Percentiles rank a stretch among this genome's conserved stretches.
These are phyloP conservation scores for Podiceps cristatus DNA, from an alignment of 2,113 vertebrate genomes.

Conservation along the genomic window DNA sequence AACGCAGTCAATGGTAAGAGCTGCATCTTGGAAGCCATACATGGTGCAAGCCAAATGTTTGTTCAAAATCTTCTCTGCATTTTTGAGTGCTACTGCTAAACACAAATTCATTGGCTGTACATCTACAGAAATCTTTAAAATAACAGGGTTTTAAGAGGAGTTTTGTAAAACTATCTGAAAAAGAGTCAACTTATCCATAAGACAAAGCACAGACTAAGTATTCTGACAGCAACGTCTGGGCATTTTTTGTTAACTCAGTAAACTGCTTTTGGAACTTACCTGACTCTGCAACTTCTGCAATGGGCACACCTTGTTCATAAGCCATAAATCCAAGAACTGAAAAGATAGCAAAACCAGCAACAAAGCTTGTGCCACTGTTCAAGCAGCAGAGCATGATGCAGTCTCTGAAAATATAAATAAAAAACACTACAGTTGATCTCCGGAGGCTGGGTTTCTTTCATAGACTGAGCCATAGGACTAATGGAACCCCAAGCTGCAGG, in stretches of 20 bases:
- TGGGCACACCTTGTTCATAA: constrained; percentile 94
- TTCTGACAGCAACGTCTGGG: background rate
- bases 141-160: background rate
- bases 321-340: constrained; percentile 99
- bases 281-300: constrained; percentile 96
- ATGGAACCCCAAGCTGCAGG: background rate
- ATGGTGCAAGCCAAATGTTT: background rate
- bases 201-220: background rate
- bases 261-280: constrained; percentile 79
- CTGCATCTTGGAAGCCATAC: background rate
- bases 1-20: background rate
- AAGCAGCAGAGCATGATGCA: constrained; percentile 97
- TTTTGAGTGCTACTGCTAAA: background rate
- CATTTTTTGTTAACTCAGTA: background rate
- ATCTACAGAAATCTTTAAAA: background rate
- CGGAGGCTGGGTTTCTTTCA: background rate
- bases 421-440: constrained; percentile 44
- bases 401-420: constrained; percentile 82
- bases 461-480: background rate
- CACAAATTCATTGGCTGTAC: background rate
- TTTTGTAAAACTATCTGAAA: background rate
- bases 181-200: background rate
- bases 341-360: constrained; percentile 98
- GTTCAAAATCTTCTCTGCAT: background rate
- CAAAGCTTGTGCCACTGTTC: constrained; percentile 97